Base-by-base conservation (phyloP, 2,888 invertebrate genomes). In the Matsumyia berberina region DNA sequence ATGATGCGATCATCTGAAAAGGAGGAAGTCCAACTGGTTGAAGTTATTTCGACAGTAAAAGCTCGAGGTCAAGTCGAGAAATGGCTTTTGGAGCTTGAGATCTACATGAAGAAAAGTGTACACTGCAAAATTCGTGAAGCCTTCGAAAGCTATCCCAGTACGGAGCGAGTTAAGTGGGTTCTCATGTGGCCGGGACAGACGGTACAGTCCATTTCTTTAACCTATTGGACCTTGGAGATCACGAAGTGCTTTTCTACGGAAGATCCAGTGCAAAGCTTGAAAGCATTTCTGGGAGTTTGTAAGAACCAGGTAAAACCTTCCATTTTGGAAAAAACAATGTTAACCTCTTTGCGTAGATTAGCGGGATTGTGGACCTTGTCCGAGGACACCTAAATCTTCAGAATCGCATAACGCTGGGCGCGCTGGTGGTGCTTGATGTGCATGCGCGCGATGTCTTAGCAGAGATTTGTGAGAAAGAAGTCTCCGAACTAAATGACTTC, bases 21-120 rank as follows among this genome's bases (percentile, higher is more conserved):
- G 5, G 99, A 99, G 92, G 93, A 96, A 69, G 97, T 98, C 0
- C 91, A 93, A 39, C 92, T 98, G 12, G 94, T 94, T 0, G 94
- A 96, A 87, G 92, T 94, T 0, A 97, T 99, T 87, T 95, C 95
- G 42, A 98, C 98, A 0, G 94, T 94, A 0, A 95, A 96, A 78
- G 97, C 97, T 1, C 93, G 97, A 87, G 98, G 98, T 67, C 98
- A 98, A 92, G 98, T 99, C 0, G 99, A 99, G 91, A 98, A 97
- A 92, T 99, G 98, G 99, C 92, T 99, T 67, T 92, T 96, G 7
- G 97, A 98, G 89, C 92, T 99, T 55, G 98, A 98, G 91, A 92
- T 92, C 8, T 94, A 95, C 80, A 98, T 99, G 98, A 96, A 97
- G 89, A 94, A 95, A 86, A 98, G 98, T n/a, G 93, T 98, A 0